These are phyloP conservation scores for Prorops nasuta DNA, from an alignment of 1,140 invertebrate genomes.

Conservation along the genomic window DNA sequence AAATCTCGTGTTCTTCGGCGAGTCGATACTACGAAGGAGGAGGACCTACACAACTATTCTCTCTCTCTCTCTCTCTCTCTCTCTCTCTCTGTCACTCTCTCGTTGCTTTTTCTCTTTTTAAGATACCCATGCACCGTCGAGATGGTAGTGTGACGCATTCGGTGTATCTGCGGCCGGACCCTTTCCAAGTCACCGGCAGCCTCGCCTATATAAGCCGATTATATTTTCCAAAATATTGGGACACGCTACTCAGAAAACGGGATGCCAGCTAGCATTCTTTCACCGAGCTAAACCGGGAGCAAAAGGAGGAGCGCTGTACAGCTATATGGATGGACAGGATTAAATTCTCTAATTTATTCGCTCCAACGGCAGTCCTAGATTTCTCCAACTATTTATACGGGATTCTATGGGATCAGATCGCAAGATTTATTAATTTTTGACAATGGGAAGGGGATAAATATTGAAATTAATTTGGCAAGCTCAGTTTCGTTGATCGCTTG, in stretches of 20 bases:
- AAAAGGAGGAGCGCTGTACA: too few relatives aligned
- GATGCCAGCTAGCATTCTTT: too few relatives aligned
- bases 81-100: constrained; percentile 9
- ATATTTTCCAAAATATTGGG: constrained; percentile 51
- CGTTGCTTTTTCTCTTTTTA: constrained; percentile 22
- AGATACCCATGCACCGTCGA: constrained; percentile 37
- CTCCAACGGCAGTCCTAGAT: too few relatives aligned
- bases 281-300: too few relatives aligned
- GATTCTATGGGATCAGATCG: too few relatives aligned
- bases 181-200: constrained; percentile 28
- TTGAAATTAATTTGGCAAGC: too few relatives aligned
- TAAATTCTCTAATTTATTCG: too few relatives aligned
- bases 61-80: constrained; percentile 3
- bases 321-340: too few relatives aligned
- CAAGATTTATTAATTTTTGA: too few relatives aligned
- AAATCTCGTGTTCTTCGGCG: constrained; percentile 48
- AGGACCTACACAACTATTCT: constrained; percentile 1
- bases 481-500: too few relatives aligned
- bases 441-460: too few relatives aligned
- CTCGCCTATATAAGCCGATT: constrained; percentile 44
- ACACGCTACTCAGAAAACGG: constrained; percentile 32
- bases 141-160: constrained; percentile 36
- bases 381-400: too few relatives aligned
- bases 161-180: constrained; percentile 29
- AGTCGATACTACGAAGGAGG: constrained; percentile 38